phyloP scores from a whole-genome alignment of 2,797 vertebrate genomes.

The Paramormyrops hopkinsi region DNA sequence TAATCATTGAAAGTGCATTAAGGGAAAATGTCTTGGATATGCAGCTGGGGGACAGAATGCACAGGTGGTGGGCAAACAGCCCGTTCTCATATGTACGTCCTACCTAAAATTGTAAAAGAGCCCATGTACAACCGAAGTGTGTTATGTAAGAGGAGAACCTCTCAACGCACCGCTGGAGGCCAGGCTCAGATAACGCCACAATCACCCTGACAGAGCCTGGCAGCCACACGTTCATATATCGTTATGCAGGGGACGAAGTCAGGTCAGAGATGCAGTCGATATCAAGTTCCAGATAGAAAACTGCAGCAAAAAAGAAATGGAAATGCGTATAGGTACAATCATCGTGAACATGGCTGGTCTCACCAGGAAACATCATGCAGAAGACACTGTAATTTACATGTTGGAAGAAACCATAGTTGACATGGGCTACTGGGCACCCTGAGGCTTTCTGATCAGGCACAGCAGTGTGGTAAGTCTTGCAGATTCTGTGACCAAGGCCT shows the following conservation, averaged over 20 bases:
- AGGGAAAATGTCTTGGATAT: background rate
- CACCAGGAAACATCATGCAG: background rate
- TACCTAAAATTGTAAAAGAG: background rate
- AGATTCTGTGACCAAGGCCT: background rate
- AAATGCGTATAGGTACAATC: background rate
- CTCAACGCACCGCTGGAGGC: background rate
- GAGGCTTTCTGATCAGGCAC: background rate
- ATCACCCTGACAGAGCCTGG: background rate
- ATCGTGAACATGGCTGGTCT: background rate
- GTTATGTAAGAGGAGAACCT: background rate
- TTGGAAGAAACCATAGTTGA: background rate
- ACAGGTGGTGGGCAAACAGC: background rate
- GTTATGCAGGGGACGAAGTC: background rate
- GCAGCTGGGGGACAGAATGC: background rate
- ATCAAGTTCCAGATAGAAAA: background rate
- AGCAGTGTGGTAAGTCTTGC: background rate
- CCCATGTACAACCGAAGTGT: background rate
- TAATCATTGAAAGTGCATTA: background rate
- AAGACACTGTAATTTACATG: background rate
- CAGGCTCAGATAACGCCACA: background rate
- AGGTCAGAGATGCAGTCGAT: constrained; percentile 1
- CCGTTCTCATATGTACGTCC: background rate
- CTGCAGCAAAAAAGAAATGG: background rate
- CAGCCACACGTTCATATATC: background rate
- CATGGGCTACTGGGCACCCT: background rate